A percentile compares a stretch with the other conserved stretches of the same genome.
These are phyloP conservation scores for Oncorhynchus kisutch DNA, from an alignment of 2,113 vertebrate genomes.

Conservation along the genomic window DNA sequence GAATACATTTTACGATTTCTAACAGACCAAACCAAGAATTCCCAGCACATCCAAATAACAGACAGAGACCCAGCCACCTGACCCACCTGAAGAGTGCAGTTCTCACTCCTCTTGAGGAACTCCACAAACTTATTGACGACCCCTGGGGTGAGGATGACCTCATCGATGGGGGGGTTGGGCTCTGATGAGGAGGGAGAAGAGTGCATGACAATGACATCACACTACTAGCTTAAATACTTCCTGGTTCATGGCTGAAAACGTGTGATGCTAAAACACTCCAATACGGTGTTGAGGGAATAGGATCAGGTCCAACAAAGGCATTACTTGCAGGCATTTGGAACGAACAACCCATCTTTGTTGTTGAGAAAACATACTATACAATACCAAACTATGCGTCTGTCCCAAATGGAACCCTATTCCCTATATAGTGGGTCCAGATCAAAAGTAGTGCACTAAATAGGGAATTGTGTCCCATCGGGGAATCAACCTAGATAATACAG, in stretches of 20 bases:
- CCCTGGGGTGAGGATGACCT: constrained; percentile 92
- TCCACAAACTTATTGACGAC: constrained; percentile 97
- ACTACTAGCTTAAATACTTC: background rate
- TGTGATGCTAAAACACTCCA: too few relatives aligned
- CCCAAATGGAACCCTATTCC: too few relatives aligned
- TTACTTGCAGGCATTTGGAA: too few relatives aligned
- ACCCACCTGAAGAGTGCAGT: constrained; percentile 95
- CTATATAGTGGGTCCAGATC: too few relatives aligned
- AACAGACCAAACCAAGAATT: background rate
- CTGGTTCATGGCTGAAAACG: background rate
- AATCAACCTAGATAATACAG: background rate
- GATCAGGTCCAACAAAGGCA: too few relatives aligned
- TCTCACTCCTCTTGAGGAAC: constrained; percentile 95
- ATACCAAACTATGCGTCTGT: too few relatives aligned
- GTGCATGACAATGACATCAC: background rate
- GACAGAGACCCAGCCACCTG: background rate
- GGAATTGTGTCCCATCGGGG: too few relatives aligned
- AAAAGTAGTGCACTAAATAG: too few relatives aligned
- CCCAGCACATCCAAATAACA: background rate
- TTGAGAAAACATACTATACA: too few relatives aligned
- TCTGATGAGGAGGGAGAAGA: constrained; percentile 66
- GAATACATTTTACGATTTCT: background rate
- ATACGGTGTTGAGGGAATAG: too few relatives aligned
- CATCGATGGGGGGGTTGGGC: constrained; percentile 96
- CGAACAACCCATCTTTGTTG: too few relatives aligned